phyloP scores from a whole-genome alignment of 92 coral and sea anemone genomes.

The Paragorgia papillata region DNA sequence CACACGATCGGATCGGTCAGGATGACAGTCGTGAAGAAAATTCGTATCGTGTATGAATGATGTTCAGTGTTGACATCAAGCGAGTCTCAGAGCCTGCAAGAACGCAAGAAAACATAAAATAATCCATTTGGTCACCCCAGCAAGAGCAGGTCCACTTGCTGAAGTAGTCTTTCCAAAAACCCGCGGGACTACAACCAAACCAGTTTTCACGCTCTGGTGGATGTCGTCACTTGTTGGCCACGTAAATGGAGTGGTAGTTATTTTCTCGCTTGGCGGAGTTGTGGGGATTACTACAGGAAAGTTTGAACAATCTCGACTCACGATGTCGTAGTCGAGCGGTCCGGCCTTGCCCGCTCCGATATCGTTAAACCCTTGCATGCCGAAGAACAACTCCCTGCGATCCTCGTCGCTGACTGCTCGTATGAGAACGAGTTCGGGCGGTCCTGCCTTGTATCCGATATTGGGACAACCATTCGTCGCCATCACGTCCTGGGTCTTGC shows the following conservation, averaged over 20 bases:
- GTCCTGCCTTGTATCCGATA: neutral
- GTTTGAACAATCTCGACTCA: constrained; percentile 3
- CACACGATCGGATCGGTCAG: no score
- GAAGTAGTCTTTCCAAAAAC: no score
- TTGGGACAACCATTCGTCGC: constrained; percentile 1
- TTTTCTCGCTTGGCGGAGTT: neutral
- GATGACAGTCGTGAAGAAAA: no score
- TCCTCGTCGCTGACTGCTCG: constrained; percentile 17
- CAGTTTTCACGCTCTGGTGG: no score
- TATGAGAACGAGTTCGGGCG: constrained; percentile 1
- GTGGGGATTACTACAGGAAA: constrained; percentile 21
- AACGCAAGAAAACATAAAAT: no score
- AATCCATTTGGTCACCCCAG: no score
- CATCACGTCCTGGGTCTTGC: constrained; percentile 29
- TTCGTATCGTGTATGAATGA: no score
- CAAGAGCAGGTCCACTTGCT: no score
- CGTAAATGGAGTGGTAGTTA: neutral
- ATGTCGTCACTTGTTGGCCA: neutral
- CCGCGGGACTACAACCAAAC: no score
- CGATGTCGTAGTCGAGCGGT: constrained; percentile 1
- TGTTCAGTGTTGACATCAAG: no score
- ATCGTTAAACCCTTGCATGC: neutral
- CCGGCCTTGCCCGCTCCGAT: neutral
- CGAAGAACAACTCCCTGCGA: constrained; percentile 24
- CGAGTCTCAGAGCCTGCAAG: no score